These are phyloP conservation scores for Orthosia gracilis DNA, from an alignment of 2,888 invertebrate genomes.

Conservation along the genomic window DNA sequence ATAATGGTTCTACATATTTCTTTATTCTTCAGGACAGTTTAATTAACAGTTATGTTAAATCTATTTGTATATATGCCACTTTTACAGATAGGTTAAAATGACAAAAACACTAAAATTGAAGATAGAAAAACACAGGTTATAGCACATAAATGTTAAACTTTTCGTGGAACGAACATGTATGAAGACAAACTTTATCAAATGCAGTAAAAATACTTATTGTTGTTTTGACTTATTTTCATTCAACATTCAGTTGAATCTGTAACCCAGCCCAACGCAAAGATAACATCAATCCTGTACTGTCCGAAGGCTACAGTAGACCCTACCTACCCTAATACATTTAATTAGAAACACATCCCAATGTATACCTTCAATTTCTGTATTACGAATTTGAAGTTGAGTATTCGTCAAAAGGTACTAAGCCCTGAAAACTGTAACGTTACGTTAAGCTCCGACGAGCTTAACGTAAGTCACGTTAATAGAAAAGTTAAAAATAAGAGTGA, in stretches of 20 bases:
- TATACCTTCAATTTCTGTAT: no score
- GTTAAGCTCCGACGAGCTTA: no score
- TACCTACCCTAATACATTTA: no score
- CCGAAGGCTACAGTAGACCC: no score
- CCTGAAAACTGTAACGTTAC: no score
- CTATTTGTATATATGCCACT: background rate
- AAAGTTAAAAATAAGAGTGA: no score
- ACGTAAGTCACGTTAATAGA: no score
- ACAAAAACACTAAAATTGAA: background rate
- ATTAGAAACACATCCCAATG: background rate
- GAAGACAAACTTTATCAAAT: background rate
- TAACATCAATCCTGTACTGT: background rate
- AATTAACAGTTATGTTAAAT: background rate
- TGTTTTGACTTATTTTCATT: background rate
- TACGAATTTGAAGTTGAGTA: no score
- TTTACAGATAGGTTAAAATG: no score
- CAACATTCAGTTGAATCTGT: background rate
- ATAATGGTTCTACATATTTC: background rate
- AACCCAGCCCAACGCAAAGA: background rate
- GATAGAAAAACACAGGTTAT: background rate
- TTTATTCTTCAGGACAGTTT: background rate
- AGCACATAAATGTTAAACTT: background rate
- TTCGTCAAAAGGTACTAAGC: no score
- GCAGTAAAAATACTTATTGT: conserved; percentile 6
- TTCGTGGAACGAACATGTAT: background rate